phyloP scores from a whole-genome alignment of 1,140 invertebrate species.

The Amyelois transitella region DNA sequence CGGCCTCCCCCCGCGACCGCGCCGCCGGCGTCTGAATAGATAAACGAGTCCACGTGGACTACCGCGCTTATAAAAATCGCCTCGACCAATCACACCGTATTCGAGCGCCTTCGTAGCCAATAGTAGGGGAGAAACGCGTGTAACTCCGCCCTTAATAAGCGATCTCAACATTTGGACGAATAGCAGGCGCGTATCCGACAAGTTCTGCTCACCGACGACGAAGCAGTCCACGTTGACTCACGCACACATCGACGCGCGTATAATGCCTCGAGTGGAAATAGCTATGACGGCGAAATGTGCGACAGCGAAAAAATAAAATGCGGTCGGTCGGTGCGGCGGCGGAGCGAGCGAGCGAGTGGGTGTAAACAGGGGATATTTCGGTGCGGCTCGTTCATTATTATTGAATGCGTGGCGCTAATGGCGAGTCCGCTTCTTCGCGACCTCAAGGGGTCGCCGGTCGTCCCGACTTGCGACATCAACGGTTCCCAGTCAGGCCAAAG shows the following conservation, averaged over 20 bases:
- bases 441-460: slow-evolving; percentile 18
- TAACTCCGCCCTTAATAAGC: slow-evolving; percentile 75
- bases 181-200: slow-evolving; percentile 30
- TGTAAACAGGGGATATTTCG: slow-evolving; percentile 73
- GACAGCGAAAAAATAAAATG: slow-evolving; percentile 75
- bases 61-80: slow-evolving; percentile 71
- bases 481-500: not conserved
- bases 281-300: slow-evolving; percentile 75
- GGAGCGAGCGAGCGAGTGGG: slow-evolving; percentile 65
- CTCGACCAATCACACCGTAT: slow-evolving; percentile 49
- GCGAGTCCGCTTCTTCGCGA: slow-evolving; percentile 33
- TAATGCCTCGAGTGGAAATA: slow-evolving; percentile 75
- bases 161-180: slow-evolving; percentile 56
- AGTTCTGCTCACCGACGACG: slow-evolving; percentile 53
- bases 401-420: slow-evolving; percentile 71
- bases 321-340: slow-evolving; percentile 67
- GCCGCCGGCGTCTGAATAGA: slow-evolving; percentile 75
- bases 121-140: slow-evolving; percentile 38
- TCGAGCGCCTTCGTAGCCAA: slow-evolving; percentile 39
- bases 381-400: slow-evolving; percentile 72
- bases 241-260: slow-evolving; percentile 65
- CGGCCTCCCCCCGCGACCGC: slow-evolving; percentile 69
- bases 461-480: not conserved
- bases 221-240: slow-evolving; percentile 69
- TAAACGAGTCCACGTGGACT: slow-evolving; percentile 75